These are phyloP conservation scores for Lordiphosa andalusiaca DNA, from an alignment of 2,888 invertebrate genomes.

Conservation along the genomic window DNA sequence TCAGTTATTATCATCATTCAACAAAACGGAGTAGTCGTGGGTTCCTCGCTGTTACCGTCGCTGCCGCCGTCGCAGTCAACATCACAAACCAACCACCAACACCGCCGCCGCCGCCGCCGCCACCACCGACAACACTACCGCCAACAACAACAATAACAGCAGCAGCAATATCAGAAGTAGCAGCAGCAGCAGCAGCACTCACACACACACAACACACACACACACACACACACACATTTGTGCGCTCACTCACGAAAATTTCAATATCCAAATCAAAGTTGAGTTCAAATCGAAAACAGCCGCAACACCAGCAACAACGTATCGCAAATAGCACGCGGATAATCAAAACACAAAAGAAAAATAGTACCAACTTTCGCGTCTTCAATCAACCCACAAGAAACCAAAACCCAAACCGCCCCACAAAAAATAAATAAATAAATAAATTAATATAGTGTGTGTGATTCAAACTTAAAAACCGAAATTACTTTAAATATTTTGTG, in stretches of 20 bases:
- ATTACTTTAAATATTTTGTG: conserved; percentile 42
- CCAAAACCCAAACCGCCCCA: too few species aligned
- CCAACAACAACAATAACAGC: conserved; percentile 24
- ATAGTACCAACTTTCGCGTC: conserved; percentile 44
- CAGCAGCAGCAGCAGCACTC: conserved; percentile 45
- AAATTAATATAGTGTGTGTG: conserved; percentile 14
- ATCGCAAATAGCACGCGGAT: conserved; percentile 71
- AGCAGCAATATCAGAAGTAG: conserved; percentile 18
- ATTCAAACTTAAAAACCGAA: conserved; percentile 8
- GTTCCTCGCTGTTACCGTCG: conserved; percentile 30
- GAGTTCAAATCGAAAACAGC: conserved; percentile 79
- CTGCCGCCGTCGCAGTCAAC: conserved; percentile 25
- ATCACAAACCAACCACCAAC: conserved; percentile 50
- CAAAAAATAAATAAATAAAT: too few species aligned
- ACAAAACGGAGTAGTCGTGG: conserved; percentile 32
- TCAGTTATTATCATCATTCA: conserved; percentile 32
- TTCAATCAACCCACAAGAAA: conserved; percentile 22
- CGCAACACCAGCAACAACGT: conserved; percentile 78
- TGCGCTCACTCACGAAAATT: conserved; percentile 69
- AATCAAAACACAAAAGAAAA: conserved; percentile 57
- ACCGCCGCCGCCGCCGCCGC: conserved; percentile 43
- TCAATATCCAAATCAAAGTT: conserved; percentile 78
- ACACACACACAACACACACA: conserved; percentile 28
- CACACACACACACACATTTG: conserved; percentile 9
- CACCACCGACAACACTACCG: conserved; percentile 33